Base-by-base conservation (phyloP, 2,888 invertebrate genomes). In the Luperina testacea region DNA sequence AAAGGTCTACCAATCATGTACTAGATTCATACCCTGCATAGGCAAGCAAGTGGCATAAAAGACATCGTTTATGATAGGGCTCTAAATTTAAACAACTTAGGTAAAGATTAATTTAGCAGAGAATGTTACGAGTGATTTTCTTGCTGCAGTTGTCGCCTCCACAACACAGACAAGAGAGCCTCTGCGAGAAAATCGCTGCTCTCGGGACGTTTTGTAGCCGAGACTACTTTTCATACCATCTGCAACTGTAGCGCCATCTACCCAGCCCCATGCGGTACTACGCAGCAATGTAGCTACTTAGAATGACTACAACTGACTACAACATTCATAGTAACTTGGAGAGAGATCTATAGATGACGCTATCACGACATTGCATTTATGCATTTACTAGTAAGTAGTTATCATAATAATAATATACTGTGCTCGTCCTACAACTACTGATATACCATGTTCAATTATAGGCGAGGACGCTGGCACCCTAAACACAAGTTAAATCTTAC, bases 171-270 rank as follows among this genome's bases (percentile, higher is more conserved):
- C 8, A 63, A 32, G 8, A 61, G 17, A 61, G 27, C 15, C 27
- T 3, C 17, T 32, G 7, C 3, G 32, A 20, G 38, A 64, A 64
- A 17, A 4, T 63, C 32, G 8, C 20, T 63, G 32, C 32, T 32
- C 63, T 63, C 27, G 27, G 27, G 61, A 27, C 6, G 0, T 61
- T 61, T 61, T 61, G n/a, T 27, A n/a, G 13, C 2, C 0, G 13
- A 27, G 15, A 7, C 17, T 27, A 3, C 32, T 32, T 63, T 38
- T 4, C 8, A 17, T 32, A 63, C 9, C 4, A 38, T 38, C 11
- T 11, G 20, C 38, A 24, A 38, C 20, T 64, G 24, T 38, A 78
- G 61, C 74, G 74, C 82, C 63, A 78, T 82, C 82, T 78, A 57
- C 1, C 32, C 7, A 2, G 0, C 0, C 8, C n/a, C 0, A 4